Evolutionary conservation across 2,797 vertebrate genomes (phyloP).

Genomic region (Lithobates sylvaticus): DNA sequence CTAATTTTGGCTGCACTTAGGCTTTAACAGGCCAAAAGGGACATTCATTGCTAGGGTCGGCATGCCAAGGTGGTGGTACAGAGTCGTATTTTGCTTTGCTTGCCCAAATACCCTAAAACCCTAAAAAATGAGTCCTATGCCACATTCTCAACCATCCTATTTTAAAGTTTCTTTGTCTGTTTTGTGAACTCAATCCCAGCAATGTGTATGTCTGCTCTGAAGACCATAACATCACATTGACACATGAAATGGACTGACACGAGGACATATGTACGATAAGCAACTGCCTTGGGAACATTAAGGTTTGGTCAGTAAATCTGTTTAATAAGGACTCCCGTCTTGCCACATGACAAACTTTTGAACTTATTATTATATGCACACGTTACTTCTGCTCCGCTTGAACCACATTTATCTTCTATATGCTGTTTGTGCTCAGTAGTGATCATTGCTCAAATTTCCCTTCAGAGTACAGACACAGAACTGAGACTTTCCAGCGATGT

Average conservation of each 20-base stretch:
- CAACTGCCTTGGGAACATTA: conserved; percentile 51
- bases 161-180: conserved; percentile 5
- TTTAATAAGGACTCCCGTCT: conserved; percentile 43
- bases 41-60: too few species aligned
- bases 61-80: too few species aligned
- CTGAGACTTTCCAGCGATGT: conserved; percentile 68
- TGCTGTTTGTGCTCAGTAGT: conserved; percentile 57
- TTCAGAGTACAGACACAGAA: conserved; percentile 64
- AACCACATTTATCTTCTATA: conserved; percentile 65
- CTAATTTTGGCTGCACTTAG: too few species aligned
- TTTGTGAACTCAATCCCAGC: conserved; percentile 25
- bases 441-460: conserved; percentile 31
- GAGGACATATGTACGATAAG: conserved; percentile 50
- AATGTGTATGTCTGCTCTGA: conserved; percentile 49
- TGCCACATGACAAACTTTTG: conserved; percentile 4
- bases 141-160: neutral
- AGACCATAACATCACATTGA: conserved; percentile 51
- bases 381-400: conserved; percentile 63
- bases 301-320: conserved; percentile 59
- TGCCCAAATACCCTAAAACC: too few species aligned
- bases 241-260: conserved; percentile 39
- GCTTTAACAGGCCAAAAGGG: too few species aligned
- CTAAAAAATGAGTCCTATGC: neutral
- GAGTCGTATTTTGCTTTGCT: too few species aligned
- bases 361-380: conserved; percentile 45